phyloP scores from a whole-genome alignment of 2,888 invertebrate species.

The Heliconius aoede region DNA sequence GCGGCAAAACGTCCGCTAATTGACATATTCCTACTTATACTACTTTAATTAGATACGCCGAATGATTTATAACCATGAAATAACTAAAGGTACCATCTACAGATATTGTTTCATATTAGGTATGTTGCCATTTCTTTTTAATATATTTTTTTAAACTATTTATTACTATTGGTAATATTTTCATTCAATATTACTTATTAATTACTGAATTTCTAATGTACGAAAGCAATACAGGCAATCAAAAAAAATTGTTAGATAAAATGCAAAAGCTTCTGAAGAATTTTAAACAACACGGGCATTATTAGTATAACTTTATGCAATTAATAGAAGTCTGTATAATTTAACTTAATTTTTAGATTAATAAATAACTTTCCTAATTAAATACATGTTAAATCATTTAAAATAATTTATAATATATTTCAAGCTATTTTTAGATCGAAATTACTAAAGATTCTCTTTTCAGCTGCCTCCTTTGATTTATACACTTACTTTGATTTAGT shows the following conservation, averaged over 20 bases:
- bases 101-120: not conserved
- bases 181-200: not conserved
- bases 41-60: slow-evolving; percentile 52
- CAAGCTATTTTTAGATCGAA: not conserved
- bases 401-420: slow-evolving; percentile 15
- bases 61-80: slow-evolving; percentile 47
- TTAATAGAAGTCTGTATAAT: too few species aligned
- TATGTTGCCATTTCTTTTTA: not conserved
- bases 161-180: not conserved
- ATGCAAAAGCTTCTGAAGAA: not conserved
- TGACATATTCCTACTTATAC: slow-evolving; percentile 78
- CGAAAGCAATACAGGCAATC: not conserved
- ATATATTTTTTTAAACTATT: not conserved
- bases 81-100: not conserved
- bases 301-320: too few species aligned
- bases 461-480: slow-evolving; percentile 53
- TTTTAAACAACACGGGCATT: not conserved
- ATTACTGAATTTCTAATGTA: not conserved
- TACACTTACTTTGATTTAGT: slow-evolving; percentile 59
- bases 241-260: not conserved
- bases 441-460: slow-evolving; percentile 24
- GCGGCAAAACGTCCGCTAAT: slow-evolving; percentile 80
- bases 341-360: too few species aligned
- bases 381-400: not conserved
- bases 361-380: not conserved